Conservation (phyloP, 2,888 invertebrate genomes). For the Nemurella pictetii region DNA sequence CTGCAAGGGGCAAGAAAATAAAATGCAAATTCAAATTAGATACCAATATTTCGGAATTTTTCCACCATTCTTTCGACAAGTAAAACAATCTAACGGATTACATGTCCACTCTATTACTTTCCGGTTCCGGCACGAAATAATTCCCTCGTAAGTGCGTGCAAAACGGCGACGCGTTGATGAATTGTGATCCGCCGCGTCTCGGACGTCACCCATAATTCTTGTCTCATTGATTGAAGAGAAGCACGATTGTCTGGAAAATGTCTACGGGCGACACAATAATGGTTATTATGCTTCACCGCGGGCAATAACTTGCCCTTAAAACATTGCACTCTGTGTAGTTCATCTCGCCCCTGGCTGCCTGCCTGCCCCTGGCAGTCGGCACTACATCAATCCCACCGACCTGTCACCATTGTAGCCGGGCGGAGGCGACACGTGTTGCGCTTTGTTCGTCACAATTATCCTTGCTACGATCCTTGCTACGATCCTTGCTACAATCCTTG, state of each 20-base stretch:
- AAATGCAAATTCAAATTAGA: background rate
- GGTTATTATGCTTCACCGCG: constrained; percentile 10
- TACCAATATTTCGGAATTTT: background rate
- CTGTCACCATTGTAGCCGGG: background rate
- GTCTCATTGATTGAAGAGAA: constrained; percentile 3
- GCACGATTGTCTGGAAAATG: constrained; percentile 12
- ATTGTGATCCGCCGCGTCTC: background rate
- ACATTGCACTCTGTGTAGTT: constrained; percentile 16
- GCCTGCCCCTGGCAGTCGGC: background rate
- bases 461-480: background rate
- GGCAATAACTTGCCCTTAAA: constrained; percentile 17
- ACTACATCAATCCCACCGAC: background rate
- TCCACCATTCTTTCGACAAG: background rate
- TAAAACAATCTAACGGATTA: background rate
- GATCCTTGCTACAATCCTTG: too few relatives aligned
- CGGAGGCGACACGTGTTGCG: background rate
- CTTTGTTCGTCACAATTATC: background rate
- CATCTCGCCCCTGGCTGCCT: constrained; percentile 7
- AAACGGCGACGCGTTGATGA: background rate
- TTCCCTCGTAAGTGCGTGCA: background rate
- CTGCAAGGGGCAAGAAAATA: too few relatives aligned
- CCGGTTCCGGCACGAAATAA: background rate
- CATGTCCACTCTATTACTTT: background rate
- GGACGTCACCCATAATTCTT: background rate
- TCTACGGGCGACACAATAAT: background rate